Base-by-base conservation (phyloP, 2,113 vertebrate genomes). In the Bubo blakistoni region DNA sequence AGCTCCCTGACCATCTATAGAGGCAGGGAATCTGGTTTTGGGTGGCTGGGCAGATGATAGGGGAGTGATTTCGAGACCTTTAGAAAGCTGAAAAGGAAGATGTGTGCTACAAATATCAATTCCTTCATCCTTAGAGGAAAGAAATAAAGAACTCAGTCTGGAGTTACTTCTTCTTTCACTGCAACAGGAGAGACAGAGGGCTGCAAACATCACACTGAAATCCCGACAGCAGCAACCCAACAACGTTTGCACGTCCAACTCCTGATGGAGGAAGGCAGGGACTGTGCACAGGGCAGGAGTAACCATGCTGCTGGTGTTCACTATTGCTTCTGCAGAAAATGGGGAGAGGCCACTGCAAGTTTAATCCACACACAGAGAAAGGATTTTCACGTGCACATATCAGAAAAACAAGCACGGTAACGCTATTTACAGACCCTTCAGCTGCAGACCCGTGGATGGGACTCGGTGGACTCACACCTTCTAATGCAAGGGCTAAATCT, bases 221-320 rank as follows among this genome's bases (percentile, higher is more conserved):
- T 15, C 34, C 67, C 8, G 27, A 42, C 58, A 72, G 72, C 58
- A 63, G 42, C 49, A 26, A 16, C 24, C 16, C 1, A 1, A 18
- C 21, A 21, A 38, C 0, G 0, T 16, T 10, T 1, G 5, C 12
- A 11, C 2, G 0, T 10, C 42, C 2, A 0, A 1, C 11, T 40
- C 40, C 20, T 17, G 36, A 8, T 2, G 24, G 20, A 27, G 49
- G 40, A 26, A 11, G 30, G 42, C 32, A n/a, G 36, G 46, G 81
- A 69, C 19, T 1, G 22, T 3, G 54, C 40, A 13, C 29, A 3
- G 73, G 67, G 47, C 54, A 57, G 40, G 34, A 24, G 44, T 30
- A 16, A 47, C 7, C 36, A 7, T 61, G 6, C 14, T 18, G 34
- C 36, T 1, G 2, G 25, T 0, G 4, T 49, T 44, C 17, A 3